phyloP scores from a whole-genome alignment of 2,888 invertebrate genomes.

The Phyto melanocephala region DNA sequence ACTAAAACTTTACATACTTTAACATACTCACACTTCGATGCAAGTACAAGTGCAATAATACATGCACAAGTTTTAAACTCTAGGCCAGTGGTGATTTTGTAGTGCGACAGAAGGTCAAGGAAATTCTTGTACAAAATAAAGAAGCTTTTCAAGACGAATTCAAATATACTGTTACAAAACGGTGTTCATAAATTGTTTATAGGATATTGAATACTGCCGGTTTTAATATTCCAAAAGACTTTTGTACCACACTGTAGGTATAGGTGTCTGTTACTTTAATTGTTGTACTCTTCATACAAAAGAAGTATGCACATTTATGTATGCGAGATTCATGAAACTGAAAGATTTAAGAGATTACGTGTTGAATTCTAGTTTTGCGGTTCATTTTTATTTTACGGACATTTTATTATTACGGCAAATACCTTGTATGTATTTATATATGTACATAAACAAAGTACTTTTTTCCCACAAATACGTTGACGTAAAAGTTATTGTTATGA shows the following conservation, averaged over 20 bases:
- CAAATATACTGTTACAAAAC: no score
- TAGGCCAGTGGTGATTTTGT: background rate
- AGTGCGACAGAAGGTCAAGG: background rate
- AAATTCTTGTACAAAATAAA: background rate
- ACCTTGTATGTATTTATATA: no score
- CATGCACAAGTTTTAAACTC: background rate
- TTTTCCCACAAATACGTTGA: constrained; percentile 19
- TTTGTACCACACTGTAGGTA: background rate
- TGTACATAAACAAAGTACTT: constrained; percentile 9
- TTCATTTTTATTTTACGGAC: constrained; percentile 30
- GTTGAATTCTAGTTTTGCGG: constrained; percentile 36
- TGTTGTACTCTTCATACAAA: background rate
- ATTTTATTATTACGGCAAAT: constrained; percentile 10
- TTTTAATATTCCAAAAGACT: no score
- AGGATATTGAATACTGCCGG: no score
- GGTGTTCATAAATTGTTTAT: no score
- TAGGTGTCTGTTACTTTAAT: background rate
- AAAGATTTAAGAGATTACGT: constrained; percentile 41
- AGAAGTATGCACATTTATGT: background rate
- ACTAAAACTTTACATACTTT: background rate
- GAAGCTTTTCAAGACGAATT: background rate
- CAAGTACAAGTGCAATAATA: background rate
- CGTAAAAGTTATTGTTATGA: background rate
- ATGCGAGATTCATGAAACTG: background rate
- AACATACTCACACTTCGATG: background rate